A percentile compares a stretch with the other conserved stretches of the same genome.
These are phyloP conservation scores for Belonocnema kinseyi DNA, from an alignment of 1,140 invertebrate species.

Conservation along the genomic window DNA sequence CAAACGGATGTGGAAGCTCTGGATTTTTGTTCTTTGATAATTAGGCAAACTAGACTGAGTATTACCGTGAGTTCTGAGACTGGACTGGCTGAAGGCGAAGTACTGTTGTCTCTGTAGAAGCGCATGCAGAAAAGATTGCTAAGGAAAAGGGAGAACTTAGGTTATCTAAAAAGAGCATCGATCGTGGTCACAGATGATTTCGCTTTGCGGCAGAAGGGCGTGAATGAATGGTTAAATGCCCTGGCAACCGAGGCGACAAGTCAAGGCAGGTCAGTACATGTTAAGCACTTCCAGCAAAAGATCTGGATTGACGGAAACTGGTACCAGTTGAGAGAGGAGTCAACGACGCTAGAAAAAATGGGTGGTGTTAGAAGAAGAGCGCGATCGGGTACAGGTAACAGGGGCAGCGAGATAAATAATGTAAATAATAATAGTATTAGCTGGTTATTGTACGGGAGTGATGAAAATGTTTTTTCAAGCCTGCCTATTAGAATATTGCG, in stretches of 20 bases:
- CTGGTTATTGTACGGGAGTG: neutral
- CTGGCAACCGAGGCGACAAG: too few species aligned
- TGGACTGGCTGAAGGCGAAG: neutral
- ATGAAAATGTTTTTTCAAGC: neutral
- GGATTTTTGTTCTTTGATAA: neutral
- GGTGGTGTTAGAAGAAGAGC: too few species aligned
- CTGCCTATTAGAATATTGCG: neutral
- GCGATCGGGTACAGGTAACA: too few species aligned
- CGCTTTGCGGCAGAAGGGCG: neutral
- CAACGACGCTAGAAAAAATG: too few species aligned
- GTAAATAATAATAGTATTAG: too few species aligned
- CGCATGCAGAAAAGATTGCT: neutral
- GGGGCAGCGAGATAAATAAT: too few species aligned
- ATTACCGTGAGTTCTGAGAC: neutral
- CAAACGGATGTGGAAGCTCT: too few species aligned
- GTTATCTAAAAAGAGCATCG: neutral
- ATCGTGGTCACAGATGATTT: too few species aligned
- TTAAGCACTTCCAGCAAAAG: too few species aligned
- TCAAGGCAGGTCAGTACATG: too few species aligned
- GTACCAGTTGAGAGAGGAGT: too few species aligned
- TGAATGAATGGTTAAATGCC: neutral
- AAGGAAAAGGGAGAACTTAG: neutral
- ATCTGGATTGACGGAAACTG: too few species aligned
- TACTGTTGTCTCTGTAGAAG: neutral
- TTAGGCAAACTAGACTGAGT: neutral